Percentiles rank a stretch among this genome's conserved stretches.
Conservation (phyloP, 2,888 invertebrate genomes). For the Sesia apiformis region DNA sequence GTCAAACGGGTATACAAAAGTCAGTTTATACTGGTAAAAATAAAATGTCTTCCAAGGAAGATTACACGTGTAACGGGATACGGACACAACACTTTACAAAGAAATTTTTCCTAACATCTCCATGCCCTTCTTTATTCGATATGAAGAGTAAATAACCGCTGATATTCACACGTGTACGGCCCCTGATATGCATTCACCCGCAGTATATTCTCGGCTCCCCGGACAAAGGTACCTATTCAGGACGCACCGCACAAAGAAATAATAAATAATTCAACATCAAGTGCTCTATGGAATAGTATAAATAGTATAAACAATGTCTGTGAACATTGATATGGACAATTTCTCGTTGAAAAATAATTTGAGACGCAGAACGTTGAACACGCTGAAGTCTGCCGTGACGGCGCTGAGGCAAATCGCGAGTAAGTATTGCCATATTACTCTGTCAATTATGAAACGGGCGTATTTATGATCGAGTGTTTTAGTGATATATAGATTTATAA, state of each 20-base stretch:
- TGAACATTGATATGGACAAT: constrained; percentile 60
- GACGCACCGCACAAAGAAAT: constrained; percentile 4
- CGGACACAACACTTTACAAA: no score
- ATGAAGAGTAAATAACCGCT: constrained; percentile 30
- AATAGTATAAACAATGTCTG: constrained; percentile 33
- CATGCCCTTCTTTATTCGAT: constrained; percentile 33
- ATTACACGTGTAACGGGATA: no score
- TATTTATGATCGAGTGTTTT: no score
- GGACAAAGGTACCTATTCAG: constrained; percentile 47
- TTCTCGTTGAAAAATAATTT: constrained; percentile 62
- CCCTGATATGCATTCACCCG: constrained; percentile 61
- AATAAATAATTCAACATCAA: background rate
- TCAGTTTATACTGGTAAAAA: no score
- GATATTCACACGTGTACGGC: constrained; percentile 41
- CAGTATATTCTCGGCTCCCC: constrained; percentile 56
- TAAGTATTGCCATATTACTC: constrained; percentile 31
- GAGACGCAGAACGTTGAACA: constrained; percentile 58
- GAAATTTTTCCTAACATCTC: constrained; percentile 17
- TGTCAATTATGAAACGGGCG: no score
- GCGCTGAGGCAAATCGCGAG: constrained; percentile 65
- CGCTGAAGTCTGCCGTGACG: constrained; percentile 60
- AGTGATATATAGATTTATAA: no score
- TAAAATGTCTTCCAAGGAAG: no score
- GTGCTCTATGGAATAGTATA: background rate
- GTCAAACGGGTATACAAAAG: no score